Evolutionary conservation across 2,797 vertebrate species (phyloP), one percentile per base, ranked within the genome.

Genomic region (Lates japonicus): DNA sequence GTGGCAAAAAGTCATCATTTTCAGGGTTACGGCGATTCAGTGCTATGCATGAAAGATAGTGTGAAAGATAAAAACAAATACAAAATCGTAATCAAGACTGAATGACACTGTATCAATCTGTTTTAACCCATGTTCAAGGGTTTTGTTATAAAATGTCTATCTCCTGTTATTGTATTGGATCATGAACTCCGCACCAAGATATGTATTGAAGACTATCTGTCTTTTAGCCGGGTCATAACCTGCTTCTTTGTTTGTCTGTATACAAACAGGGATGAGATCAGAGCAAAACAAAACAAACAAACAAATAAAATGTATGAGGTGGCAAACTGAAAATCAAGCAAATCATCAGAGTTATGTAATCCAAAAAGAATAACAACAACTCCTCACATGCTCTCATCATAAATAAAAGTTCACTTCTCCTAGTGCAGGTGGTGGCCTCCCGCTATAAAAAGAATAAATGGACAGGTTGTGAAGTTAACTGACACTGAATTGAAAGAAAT

Each of bases 401-500:
- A n/a, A n/a, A n/a, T n/a, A n/a, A 44, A 29, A 29, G 2, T 29
- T 42, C 6, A 62, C 33, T 82, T 59, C n/a, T 59, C 55, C 54
- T 51, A 42, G 7, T 48, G 44, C 80, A 87, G 73, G 78, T 74
- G 66, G 41, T 11, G 57, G 57, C 58, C 37, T 42, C 25, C 8
- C n/a, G 29, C 70, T 61, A 66, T 51, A 63, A 61, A 71, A 57
- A 88, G 69, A n/a, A n/a, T n/a, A n/a, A n/a, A n/a, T n/a, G n/a
- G n/a, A n/a, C n/a, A n/a, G n/a, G n/a, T n/a, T n/a, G n/a, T n/a
- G n/a, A n/a, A n/a, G n/a, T n/a, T n/a, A n/a, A n/a, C n/a, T n/a
- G n/a, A n/a, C n/a, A n/a, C n/a, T n/a, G n/a, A n/a, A n/a, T n/a
- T n/a, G n/a, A n/a, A n/a, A n/a, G n/a, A n/a, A n/a, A n/a, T n/a